A percentile compares a stretch with the other conserved stretches of the same genome.
These are phyloP conservation scores for Keiferia lycopersicella DNA, from an alignment of 2,888 invertebrate species.

Conservation along the genomic window DNA sequence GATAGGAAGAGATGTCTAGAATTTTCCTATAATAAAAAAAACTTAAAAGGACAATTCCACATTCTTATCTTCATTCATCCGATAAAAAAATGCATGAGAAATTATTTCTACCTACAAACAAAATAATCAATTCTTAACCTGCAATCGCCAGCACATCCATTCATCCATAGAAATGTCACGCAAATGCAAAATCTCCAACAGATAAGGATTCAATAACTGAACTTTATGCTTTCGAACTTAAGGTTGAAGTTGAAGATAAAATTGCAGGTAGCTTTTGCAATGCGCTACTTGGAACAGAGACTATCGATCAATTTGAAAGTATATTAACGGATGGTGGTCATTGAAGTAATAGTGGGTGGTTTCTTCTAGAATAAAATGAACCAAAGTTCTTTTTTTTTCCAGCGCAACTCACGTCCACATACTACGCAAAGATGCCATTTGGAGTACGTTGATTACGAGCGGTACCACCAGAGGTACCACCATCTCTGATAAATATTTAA, in stretches of 20 bases:
- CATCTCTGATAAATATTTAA: too few relatives aligned
- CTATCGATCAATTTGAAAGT: constrained; percentile 62
- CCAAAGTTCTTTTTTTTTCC: too few relatives aligned
- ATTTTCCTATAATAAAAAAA: too few relatives aligned
- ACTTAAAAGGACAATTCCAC: not conserved
- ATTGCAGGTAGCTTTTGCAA: constrained; percentile 47
- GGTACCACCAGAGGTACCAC: too few relatives aligned
- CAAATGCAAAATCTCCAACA: constrained; percentile 38
- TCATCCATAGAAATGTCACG: constrained; percentile 62
- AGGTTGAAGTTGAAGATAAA: constrained; percentile 35
- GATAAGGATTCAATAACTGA: constrained; percentile 30
- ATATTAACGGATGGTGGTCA: constrained; percentile 59
- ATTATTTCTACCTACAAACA: constrained; percentile 20
- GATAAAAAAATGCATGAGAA: not conserved
- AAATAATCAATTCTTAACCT: constrained; percentile 33
- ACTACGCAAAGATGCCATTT: too few relatives aligned
- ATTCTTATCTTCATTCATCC: not conserved
- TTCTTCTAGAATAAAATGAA: constrained; percentile 2
- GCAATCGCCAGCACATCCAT: constrained; percentile 19
- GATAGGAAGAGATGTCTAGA: too few relatives aligned
- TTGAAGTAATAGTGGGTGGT: constrained; percentile 44
- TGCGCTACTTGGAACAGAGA: constrained; percentile 52
- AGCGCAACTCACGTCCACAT: too few relatives aligned
- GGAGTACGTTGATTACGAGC: too few relatives aligned
- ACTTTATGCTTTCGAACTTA: constrained; percentile 31